Percentiles rank a stretch among this genome's conserved stretches.
These are phyloP conservation scores for Anser brachyrhynchus DNA, from an alignment of 2,113 vertebrate species.

Conservation along the genomic window DNA sequence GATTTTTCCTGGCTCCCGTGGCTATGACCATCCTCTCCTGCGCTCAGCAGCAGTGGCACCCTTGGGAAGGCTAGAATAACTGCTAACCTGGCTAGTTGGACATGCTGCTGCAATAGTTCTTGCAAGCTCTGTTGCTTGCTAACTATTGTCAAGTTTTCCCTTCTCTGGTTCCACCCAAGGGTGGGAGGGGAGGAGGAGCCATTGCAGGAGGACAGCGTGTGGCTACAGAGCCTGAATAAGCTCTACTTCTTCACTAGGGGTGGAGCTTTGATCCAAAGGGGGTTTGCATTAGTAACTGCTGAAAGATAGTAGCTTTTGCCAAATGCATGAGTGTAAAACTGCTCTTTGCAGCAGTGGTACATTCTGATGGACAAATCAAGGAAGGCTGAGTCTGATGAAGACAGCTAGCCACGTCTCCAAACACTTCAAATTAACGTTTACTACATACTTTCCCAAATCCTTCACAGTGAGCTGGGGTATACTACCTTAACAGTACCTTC, in stretches of 20 bases:
- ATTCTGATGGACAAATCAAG: background rate
- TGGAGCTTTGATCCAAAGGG: conserved; percentile 50
- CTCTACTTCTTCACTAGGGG: conserved; percentile 61
- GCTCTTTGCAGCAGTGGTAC: background rate
- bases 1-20: conserved; percentile 53
- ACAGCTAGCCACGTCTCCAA: background rate
- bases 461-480: background rate
- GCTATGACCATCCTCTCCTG: background rate
- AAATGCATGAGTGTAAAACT: background rate
- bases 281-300: background rate
- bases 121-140: conserved; percentile 15
- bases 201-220: conserved; percentile 56
- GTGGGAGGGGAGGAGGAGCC: conserved; percentile 77
- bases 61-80: background rate
- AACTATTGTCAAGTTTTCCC: conserved; percentile 68
- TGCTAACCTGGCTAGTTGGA: background rate
- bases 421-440: background rate
- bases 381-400: background rate
- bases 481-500: background rate
- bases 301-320: background rate
- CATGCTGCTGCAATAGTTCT: conserved; percentile 41
- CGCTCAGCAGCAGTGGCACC: background rate
- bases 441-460: background rate
- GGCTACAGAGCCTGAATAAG: conserved; percentile 60
- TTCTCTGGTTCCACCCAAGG: conserved; percentile 73